Evolutionary conservation across 35 echinoderm and acorn worm genomes (phyloP).

Genomic region (Lytechinus pictus): DNA sequence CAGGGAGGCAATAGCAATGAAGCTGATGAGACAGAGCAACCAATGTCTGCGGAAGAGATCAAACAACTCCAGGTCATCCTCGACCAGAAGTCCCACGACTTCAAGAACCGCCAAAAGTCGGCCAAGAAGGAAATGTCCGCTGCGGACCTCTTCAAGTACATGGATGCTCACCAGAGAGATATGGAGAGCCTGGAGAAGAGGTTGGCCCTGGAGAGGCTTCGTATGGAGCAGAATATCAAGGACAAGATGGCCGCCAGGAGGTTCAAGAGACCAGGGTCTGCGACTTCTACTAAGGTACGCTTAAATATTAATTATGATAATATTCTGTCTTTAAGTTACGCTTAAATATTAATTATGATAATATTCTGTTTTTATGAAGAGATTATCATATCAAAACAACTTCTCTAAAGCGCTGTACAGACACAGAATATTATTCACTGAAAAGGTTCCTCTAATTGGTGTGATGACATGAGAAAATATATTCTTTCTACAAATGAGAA

Average conservation of each 20-base stretch:
- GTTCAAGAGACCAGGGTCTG: conserved; percentile 37
- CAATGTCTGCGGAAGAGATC: conserved; percentile 78
- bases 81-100: conserved; percentile 68
- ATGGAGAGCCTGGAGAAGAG: conserved; percentile 79
- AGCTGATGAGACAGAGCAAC: background rate
- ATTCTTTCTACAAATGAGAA: too few species aligned
- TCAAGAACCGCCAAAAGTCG: conserved; percentile 70
- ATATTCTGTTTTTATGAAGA: too few species aligned
- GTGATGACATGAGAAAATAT: too few species aligned
- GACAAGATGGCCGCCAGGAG: conserved; percentile 75
- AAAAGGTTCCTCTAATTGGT: too few species aligned
- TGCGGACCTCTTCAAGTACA: conserved; percentile 67
- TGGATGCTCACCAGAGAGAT: conserved; percentile 68
- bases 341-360: too few species aligned
- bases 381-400: too few species aligned
- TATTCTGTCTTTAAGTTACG: too few species aligned
- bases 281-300: background rate
- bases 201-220: conserved; percentile 74
- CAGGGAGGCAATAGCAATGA: background rate
- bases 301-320: background rate
- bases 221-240: conserved; percentile 74
- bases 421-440: too few species aligned
- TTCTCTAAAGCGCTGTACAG: too few species aligned
- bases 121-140: conserved; percentile 60
- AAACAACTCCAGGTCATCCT: conserved; percentile 86